These are phyloP conservation scores for Enoplosus armatus DNA, from an alignment of 2,797 vertebrate genomes.

Conservation along the genomic window DNA sequence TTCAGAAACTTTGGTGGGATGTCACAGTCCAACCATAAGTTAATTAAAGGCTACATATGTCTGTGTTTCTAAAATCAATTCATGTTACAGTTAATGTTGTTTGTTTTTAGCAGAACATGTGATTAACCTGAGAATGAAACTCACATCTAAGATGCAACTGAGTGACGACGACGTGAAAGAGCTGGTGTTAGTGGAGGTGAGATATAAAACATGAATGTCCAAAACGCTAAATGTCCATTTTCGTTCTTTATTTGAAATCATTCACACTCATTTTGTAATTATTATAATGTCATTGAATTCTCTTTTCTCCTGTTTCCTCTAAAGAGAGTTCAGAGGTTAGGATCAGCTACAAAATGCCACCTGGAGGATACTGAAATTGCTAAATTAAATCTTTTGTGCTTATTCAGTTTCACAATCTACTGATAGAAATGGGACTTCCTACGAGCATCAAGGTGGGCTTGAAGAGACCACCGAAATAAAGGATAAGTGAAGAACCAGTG, in stretches of 20 bases:
- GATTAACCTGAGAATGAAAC: neutral
- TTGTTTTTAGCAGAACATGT: conserved; percentile 8
- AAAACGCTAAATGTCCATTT: neutral
- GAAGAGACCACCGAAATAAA: neutral
- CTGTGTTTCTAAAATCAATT: neutral
- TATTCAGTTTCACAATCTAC: conserved; percentile 17
- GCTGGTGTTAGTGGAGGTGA: conserved; percentile 19
- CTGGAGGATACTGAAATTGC: neutral
- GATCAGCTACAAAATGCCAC: neutral
- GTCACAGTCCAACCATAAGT: no score
- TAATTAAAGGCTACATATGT: neutral
- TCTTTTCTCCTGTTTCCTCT: neutral
- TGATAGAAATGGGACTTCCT: conserved; percentile 33
- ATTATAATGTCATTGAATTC: no score
- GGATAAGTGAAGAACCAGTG: neutral
- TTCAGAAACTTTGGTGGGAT: neutral
- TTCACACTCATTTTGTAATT: no score
- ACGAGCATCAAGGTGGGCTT: conserved; percentile 14
- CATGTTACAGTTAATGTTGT: neutral
- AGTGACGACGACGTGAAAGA: conserved; percentile 15
- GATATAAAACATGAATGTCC: neutral
- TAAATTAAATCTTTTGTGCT: neutral
- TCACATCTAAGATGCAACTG: conserved; percentile 11
- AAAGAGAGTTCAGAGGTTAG: neutral
- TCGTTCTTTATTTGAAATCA: neutral